Base-by-base conservation (phyloP, 2,797 vertebrate species). In the Eupleurogrammus muticus region DNA sequence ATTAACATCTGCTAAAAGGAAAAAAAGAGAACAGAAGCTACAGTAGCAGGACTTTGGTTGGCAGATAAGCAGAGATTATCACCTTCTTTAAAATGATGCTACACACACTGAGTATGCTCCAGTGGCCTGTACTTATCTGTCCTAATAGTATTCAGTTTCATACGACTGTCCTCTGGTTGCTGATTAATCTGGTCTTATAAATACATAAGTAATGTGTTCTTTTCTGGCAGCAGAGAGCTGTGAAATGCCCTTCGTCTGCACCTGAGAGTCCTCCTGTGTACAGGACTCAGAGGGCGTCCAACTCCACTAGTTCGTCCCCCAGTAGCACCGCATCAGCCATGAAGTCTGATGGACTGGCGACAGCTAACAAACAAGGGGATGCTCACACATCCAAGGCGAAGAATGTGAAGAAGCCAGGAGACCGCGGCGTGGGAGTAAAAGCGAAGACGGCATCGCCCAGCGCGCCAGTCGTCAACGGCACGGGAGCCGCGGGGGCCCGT, bases 311-410 rank as follows among this genome's bases (percentile, higher is more conserved):
- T 67, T 69, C 85, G 24, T 84, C 87, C 83, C 79, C 86, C 75
- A 76, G 59, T 77, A 79, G 87, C 64, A 82, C 85, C 58, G 72
- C 89, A 79, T 87, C 89, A 77, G 86, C 90, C 94, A 99, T 99
- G 98, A 99, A 98, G 95, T 99, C 98, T n/a, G 97, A 99, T 92
- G 95, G 93, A 77, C 90, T 97, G 86, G 95, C 93, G 76, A 91
- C 96, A 55, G 94, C 93, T 64, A 94, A 79, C 84, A 97, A 96
- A 90, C 69, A 92, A 54, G 91, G 91, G 75, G 96, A 96, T 35
- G 89, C 92, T 58, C 92, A 93, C 34, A 78, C 95, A 44, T 70
- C 93, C 60, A 96, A 95, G 68, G 93, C 92, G n/a, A 97, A 96
- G 86, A 93, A 87, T 66, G 84, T 83, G 12, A 95, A 94, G 88